These are phyloP conservation scores for Drosophila serrata DNA, from an alignment of 1,140 invertebrate species.

Conservation along the genomic window DNA sequence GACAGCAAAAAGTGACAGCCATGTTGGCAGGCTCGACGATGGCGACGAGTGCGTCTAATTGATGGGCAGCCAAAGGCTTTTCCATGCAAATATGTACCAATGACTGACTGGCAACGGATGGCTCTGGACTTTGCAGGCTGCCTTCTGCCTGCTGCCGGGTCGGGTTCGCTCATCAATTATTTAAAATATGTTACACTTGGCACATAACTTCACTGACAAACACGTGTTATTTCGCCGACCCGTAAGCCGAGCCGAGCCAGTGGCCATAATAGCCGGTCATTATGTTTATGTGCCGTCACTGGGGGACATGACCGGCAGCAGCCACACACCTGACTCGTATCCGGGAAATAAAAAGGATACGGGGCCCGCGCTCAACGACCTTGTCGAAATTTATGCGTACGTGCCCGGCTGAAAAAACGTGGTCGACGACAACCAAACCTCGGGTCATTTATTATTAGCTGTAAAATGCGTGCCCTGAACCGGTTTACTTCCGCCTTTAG, in stretches of 20 bases:
- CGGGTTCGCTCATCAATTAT: constrained; percentile 73
- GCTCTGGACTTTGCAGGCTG: constrained; percentile 30
- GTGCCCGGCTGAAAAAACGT: constrained; percentile 65
- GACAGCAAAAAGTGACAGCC: constrained; percentile 58
- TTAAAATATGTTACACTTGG: constrained; percentile 80
- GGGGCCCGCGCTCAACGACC: constrained; percentile 27
- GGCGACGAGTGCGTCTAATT: constrained; percentile 61
- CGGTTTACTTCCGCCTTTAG: constrained; percentile 19
- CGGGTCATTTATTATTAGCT: constrained; percentile 80
- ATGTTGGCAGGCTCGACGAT: constrained; percentile 24
- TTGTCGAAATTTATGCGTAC: constrained; percentile 75
- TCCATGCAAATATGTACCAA: constrained; percentile 59
- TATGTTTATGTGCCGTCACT: constrained; percentile 63
- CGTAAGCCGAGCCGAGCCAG: constrained; percentile 63
- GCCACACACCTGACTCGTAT: constrained; percentile 26
- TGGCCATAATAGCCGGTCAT: constrained; percentile 75
- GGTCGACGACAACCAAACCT: constrained; percentile 66
- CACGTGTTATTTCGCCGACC: constrained; percentile 46
- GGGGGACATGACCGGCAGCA: constrained; percentile 32
- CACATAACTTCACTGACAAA: constrained; percentile 71
- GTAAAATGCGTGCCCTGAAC: constrained; percentile 60
- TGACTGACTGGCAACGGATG: constrained; percentile 7
- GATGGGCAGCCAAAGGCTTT: constrained; percentile 70
- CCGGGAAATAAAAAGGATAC: constrained; percentile 49
- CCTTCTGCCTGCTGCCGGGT: constrained; percentile 24